These are phyloP conservation scores for Gerris lacustris DNA, from an alignment of 2,888 invertebrate genomes.

Conservation along the genomic window DNA sequence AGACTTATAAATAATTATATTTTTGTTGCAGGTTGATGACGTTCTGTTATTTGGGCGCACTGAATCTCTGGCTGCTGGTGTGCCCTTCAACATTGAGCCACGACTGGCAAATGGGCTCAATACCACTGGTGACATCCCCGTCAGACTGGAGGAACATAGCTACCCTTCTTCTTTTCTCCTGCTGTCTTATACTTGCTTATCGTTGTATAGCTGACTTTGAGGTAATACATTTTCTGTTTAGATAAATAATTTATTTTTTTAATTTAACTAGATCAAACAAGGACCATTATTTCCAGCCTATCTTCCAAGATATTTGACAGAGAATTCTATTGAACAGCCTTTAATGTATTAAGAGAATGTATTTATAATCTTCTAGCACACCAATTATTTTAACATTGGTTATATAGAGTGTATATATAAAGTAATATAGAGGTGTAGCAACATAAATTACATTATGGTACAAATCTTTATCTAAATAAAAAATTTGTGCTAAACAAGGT, in stretches of 20 bases:
- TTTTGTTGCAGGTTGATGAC: constrained; percentile 56
- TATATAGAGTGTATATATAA: too few species aligned
- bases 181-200: constrained; percentile 48
- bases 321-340: too few species aligned
- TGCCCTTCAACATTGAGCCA: constrained; percentile 67
- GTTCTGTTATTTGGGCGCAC: constrained; percentile 66
- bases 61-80: constrained; percentile 73
- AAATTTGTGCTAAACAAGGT: too few species aligned
- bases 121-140: constrained; percentile 59
- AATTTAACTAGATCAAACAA: too few species aligned
- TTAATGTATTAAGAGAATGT: too few species aligned
- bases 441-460: too few species aligned
- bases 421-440: too few species aligned
- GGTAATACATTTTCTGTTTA: constrained; percentile 39
- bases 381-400: too few species aligned
- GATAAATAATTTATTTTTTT: not conserved
- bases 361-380: too few species aligned
- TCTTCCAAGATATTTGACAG: too few species aligned
- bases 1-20: not conserved
- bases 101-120: constrained; percentile 84
- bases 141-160: constrained; percentile 61
- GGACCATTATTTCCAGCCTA: too few species aligned
- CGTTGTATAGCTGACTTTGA: constrained; percentile 54
- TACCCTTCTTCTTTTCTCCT: constrained; percentile 53
- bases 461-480: too few species aligned